Evolutionary conservation across 1,140 invertebrate genomes (phyloP).

Genomic region (Leptinotarsa lineolata): DNA sequence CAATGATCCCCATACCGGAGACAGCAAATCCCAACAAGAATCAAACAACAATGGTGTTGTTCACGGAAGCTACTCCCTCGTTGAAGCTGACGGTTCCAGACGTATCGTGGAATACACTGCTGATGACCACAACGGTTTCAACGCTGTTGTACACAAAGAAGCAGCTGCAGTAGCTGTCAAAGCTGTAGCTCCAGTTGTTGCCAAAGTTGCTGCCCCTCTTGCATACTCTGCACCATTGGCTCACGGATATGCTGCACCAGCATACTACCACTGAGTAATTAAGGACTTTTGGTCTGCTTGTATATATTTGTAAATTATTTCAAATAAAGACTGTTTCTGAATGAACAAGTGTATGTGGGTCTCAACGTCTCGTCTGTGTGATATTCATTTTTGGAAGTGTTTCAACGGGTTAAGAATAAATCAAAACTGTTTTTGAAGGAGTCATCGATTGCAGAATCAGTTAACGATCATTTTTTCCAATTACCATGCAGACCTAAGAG

Average conservation of each 20-base stretch:
- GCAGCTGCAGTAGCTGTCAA: conserved; percentile 16
- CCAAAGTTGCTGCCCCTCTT: conserved; percentile 42
- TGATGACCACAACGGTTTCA: conserved; percentile 61
- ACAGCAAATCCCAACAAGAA: conserved; percentile 44
- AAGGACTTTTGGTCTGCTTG: conserved; percentile 28
- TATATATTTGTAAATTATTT: too few relatives aligned
- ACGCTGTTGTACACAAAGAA: conserved; percentile 55
- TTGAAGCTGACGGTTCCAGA: conserved; percentile 61
- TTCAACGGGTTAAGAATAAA: too few relatives aligned
- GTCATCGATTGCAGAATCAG: too few relatives aligned
- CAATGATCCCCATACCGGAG: conserved; percentile 59
- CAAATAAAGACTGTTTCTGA: too few relatives aligned
- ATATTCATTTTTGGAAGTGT: too few relatives aligned
- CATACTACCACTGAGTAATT: conserved; percentile 33
- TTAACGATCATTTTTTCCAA: too few relatives aligned
- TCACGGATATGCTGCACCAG: neutral
- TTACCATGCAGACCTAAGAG: too few relatives aligned
- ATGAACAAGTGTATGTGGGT: too few relatives aligned
- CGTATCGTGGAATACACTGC: conserved; percentile 69
- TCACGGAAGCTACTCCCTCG: conserved; percentile 48
- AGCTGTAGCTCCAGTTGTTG: neutral
- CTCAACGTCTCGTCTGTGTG: too few relatives aligned
- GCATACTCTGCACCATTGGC: neutral
- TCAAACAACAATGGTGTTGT: conserved; percentile 41
- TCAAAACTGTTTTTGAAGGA: too few relatives aligned